Conservation (phyloP, 2,113 vertebrate species). For the Phylloscopus trochilus region DNA sequence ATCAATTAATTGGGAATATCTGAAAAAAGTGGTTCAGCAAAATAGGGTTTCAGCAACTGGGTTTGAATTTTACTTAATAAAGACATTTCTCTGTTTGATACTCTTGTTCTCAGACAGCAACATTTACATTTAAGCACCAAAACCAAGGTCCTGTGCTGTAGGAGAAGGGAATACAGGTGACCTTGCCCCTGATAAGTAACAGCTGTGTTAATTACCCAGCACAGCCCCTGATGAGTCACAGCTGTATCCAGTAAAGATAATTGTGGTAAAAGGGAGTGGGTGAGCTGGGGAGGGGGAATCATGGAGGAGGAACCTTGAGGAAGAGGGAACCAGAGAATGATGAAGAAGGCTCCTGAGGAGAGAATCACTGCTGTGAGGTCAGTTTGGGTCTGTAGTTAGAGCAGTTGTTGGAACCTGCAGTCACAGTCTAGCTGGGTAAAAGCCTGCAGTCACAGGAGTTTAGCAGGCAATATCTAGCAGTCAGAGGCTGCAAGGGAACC, state of each 20-base stretch:
- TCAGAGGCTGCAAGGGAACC: not conserved
- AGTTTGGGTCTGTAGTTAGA: not conserved
- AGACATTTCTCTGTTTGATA: not conserved
- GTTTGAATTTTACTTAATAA: not conserved
- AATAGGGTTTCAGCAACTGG: not conserved
- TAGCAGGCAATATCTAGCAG: too few species aligned
- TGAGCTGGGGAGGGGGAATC: not conserved
- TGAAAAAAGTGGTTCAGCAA: not conserved
- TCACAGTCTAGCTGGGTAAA: not conserved
- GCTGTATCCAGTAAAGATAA: not conserved
- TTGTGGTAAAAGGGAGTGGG: not conserved
- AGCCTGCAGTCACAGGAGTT: too few species aligned
- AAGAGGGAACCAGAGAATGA: too few species aligned
- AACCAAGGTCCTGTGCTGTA: not conserved
- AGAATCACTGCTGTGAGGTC: not conserved
- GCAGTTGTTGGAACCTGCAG: not conserved
- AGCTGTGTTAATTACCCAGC: not conserved
- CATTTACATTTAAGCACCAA: not conserved
- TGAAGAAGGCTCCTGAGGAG: not conserved
- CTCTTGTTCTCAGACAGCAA: not conserved
- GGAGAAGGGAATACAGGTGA: not conserved
- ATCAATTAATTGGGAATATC: not conserved
- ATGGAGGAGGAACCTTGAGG: too few species aligned
- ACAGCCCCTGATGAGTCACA: not conserved
- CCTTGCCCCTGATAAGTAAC: not conserved